Conservation (phyloP, 1,140 invertebrate species). For the Macrostomum lignano region DNA sequence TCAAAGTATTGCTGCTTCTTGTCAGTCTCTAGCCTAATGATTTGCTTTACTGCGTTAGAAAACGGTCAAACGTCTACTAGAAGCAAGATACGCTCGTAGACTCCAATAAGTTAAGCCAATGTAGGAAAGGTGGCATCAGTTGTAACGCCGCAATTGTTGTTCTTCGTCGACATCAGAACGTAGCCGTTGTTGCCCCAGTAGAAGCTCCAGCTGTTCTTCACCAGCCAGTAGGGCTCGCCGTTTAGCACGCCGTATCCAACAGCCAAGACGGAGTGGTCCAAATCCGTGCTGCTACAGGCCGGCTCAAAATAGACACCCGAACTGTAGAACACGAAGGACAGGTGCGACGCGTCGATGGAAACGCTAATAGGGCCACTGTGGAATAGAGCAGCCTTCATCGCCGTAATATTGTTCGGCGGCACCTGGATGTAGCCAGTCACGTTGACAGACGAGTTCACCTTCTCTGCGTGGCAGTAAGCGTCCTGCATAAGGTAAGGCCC, state of each 20-base stretch:
- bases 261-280: slow-evolving; percentile 55
- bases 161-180: slow-evolving; percentile 56
- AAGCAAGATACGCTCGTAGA: no score
- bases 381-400: slow-evolving; percentile 45
- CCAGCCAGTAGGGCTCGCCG: slow-evolving; percentile 28
- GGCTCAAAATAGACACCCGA: slow-evolving; percentile 8
- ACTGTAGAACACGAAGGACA: slow-evolving; percentile 46
- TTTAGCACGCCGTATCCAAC: slow-evolving; percentile 44
- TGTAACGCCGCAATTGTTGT: slow-evolving; percentile 64
- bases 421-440: slow-evolving; percentile 45
- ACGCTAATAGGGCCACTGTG: slow-evolving; percentile 50
- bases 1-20: neutral
- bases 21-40: slow-evolving; percentile 8
- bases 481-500: slow-evolving; percentile 37
- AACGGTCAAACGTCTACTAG: no score
- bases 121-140: slow-evolving; percentile 36
- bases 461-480: slow-evolving; percentile 50
- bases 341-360: slow-evolving; percentile 62
- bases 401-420: slow-evolving; percentile 31
- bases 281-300: slow-evolving; percentile 6
- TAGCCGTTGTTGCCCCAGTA: slow-evolving; percentile 56
- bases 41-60: neutral
- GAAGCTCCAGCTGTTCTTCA: slow-evolving; percentile 35
- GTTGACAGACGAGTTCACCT: slow-evolving; percentile 39
- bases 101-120: no score